Evolutionary conservation across 2,113 vertebrate genomes (phyloP).

Genomic region (Alligator mississippiensis): DNA sequence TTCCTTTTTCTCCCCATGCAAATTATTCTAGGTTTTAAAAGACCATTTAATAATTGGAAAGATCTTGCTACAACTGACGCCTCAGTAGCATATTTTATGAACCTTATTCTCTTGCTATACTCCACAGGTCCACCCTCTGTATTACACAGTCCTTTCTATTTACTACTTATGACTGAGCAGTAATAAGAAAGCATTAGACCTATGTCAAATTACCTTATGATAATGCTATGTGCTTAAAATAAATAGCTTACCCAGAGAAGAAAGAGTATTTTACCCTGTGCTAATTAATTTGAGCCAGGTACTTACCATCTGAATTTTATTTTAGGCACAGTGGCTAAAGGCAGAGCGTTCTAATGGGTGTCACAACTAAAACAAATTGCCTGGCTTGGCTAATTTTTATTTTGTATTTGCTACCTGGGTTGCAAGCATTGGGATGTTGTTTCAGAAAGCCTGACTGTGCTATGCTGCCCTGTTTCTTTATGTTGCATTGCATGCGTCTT

Average conservation of each 20-base stretch:
- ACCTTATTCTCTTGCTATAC: background rate
- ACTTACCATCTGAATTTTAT: background rate
- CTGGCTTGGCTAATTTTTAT: background rate
- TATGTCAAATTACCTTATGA: background rate
- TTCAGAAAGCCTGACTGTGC: background rate
- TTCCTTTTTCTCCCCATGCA: background rate
- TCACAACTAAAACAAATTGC: background rate
- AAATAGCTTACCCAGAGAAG: background rate
- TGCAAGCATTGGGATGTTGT: background rate
- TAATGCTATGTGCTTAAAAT: background rate
- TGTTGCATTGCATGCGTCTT: background rate
- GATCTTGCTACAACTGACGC: background rate
- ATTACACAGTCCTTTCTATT: background rate
- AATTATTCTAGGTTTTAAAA: background rate
- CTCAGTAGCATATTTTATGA: background rate
- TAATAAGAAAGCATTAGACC: background rate
- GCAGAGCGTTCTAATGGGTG: background rate
- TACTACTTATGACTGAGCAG: background rate
- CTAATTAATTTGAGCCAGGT: background rate
- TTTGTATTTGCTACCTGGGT: background rate
- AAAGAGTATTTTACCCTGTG: background rate
- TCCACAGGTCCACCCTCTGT: background rate
- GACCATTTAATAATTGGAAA: background rate
- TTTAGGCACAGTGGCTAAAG: background rate
- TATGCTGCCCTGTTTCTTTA: background rate